Evolutionary conservation across 2,113 vertebrate species (phyloP), one percentile per base, ranked within the genome.

Genomic region (Lepisosteus osseus): DNA sequence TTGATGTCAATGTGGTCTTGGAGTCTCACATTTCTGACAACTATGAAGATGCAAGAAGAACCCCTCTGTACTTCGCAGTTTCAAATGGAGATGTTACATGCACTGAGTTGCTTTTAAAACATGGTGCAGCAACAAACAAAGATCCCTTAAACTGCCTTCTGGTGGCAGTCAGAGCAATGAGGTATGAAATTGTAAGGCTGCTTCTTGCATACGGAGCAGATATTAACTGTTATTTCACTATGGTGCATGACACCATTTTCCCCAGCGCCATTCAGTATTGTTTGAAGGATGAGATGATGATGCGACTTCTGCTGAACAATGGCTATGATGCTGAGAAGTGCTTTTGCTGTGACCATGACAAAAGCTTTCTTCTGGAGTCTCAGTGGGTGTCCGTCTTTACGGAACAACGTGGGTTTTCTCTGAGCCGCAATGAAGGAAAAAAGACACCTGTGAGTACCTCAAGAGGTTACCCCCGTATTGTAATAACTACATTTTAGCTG

Each of bases 191-290:
- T 0, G 93, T 94, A 69, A 82, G 86, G 74, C 69, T 94, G 77
- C 93, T 97, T 3, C 87, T 97, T 3, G 87, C 79, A 3, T 87
- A 88, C 0, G 88, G 89, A 65, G 94, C 95, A 0, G 87, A 95
- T 0, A 94, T 95, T 71, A 97, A 95, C 78, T 94, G 92, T 74
- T 95, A 91, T 77, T 98, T 97, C 71, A 92, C 89, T 66, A 83
- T 84, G 29, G 88, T 96, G 68, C 95, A 86, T 44, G 91, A 98
- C 72, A 95, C 89, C 0, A 86, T 84, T 67, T 97, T 97, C 61
- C 94, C 94, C 76, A 95, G 94, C 0, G 94, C 93, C 59, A 88
- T 95, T 79, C 95, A 95, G 76, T 97, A 97, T 57, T 93, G 94
- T 63, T 82, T 97, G 13, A 94, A 88, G 15, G 94, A 96, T 4